Conservation (phyloP, 53 echinoderm and acorn worm genomes). For the Echinometra lucunter region DNA sequence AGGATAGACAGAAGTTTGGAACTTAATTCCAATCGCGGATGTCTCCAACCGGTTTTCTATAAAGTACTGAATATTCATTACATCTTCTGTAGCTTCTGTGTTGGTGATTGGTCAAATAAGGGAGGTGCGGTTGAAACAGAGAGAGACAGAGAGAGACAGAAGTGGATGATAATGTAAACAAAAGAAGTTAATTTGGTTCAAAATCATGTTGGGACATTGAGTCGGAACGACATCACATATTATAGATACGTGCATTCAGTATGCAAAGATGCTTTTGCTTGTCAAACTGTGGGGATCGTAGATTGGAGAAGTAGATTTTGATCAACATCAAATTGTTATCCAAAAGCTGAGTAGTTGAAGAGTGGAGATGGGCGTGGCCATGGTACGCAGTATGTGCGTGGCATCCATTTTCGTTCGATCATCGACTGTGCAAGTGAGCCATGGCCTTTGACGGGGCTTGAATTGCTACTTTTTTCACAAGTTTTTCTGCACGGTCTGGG, state of each 20-base stretch:
- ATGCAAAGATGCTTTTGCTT: background rate
- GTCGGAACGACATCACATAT: background rate
- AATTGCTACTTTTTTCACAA: too few relatives aligned
- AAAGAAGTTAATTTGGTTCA: background rate
- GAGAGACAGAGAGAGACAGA: background rate
- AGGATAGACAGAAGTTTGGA: background rate
- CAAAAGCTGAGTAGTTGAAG: background rate
- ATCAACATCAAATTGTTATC: background rate
- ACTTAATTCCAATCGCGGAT: slow-evolving; percentile 39
- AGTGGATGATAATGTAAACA: background rate
- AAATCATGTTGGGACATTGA: background rate
- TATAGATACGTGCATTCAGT: background rate
- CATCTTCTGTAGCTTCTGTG: background rate
- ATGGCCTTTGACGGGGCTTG: too few relatives aligned
- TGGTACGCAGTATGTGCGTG: background rate
- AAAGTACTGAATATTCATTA: slow-evolving; percentile 60
- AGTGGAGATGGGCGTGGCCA: slow-evolving; percentile 9
- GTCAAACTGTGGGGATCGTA: background rate
- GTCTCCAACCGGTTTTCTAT: background rate
- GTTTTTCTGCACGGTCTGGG: too few relatives aligned
- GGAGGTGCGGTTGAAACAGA: slow-evolving; percentile 52
- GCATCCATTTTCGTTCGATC: slow-evolving; percentile 1
- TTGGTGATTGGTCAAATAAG: slow-evolving; percentile 63
- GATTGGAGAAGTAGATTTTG: background rate
- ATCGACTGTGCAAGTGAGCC: too few relatives aligned